Evolutionary conservation across 2,888 invertebrate species (phyloP).

Genomic region (Phortica okadai): DNA sequence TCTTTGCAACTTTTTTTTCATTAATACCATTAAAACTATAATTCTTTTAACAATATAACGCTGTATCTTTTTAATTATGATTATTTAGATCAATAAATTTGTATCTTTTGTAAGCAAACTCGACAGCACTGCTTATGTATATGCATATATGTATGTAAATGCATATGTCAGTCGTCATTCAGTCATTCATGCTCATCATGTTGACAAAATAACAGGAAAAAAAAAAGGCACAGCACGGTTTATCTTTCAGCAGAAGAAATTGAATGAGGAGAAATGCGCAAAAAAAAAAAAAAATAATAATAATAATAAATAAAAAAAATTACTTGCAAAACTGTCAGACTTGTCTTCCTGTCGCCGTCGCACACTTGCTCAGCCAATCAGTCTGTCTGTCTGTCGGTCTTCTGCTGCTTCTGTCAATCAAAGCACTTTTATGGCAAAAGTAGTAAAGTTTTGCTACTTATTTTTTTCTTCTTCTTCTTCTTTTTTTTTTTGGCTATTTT

Average conservation of each 20-base stretch:
- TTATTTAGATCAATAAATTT: too few species aligned
- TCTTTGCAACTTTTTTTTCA: too few species aligned
- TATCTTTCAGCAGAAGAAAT: neutral
- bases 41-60: too few species aligned
- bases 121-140: conserved; percentile 3
- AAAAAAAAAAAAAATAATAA: neutral
- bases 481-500: neutral
- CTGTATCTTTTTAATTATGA: too few species aligned
- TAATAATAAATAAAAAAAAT: too few species aligned
- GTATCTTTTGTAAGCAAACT: neutral
- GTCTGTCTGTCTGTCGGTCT: neutral
- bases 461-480: neutral
- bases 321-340: too few species aligned
- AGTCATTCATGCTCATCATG: neutral
- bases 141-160: neutral
- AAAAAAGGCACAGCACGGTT: neutral
- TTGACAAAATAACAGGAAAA: conserved; percentile 12
- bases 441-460: neutral
- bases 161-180: conserved; percentile 3
- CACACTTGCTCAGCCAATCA: too few species aligned
- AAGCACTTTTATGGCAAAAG: neutral
- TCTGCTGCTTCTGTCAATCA: neutral
- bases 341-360: too few species aligned
- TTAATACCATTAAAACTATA: too few species aligned
- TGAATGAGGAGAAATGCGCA: neutral